Evolutionary conservation across 35 echinoderm and acorn worm species (phyloP).

Genomic region (Lytechinus pictus): DNA sequence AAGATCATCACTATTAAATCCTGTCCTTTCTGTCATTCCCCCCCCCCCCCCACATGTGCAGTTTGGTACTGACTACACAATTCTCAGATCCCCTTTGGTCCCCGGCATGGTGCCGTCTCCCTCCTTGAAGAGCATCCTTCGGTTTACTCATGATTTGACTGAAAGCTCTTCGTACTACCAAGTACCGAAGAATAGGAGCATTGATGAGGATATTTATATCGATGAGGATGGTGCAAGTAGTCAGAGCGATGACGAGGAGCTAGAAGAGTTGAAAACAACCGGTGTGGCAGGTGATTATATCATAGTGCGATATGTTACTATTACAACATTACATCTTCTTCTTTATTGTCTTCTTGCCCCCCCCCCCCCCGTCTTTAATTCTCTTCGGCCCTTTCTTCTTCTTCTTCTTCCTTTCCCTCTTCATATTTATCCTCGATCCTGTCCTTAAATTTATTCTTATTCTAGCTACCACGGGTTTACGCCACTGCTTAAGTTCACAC

Average conservation of each 20-base stretch:
- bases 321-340: too few species aligned
- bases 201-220: not conserved
- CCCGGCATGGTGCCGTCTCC: not conserved
- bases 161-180: not conserved
- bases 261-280: not conserved
- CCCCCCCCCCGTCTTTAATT: too few species aligned
- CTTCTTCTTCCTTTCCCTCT: too few species aligned
- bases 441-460: too few species aligned
- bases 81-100: not conserved
- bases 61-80: not conserved
- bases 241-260: not conserved
- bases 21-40: too few species aligned
- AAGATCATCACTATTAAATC: too few species aligned
- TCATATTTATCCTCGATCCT: too few species aligned
- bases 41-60: not conserved
- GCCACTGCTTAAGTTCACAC: too few species aligned
- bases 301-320: not conserved
- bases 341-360: too few species aligned
- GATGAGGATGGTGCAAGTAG: not conserved
- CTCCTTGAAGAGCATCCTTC: not conserved
- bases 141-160: not conserved
- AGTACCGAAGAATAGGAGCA: not conserved
- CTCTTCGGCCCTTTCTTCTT: too few species aligned
- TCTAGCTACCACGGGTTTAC: too few species aligned
- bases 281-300: not conserved